Conservation (phyloP, 2,888 invertebrate genomes). For the Ophraella communa region DNA sequence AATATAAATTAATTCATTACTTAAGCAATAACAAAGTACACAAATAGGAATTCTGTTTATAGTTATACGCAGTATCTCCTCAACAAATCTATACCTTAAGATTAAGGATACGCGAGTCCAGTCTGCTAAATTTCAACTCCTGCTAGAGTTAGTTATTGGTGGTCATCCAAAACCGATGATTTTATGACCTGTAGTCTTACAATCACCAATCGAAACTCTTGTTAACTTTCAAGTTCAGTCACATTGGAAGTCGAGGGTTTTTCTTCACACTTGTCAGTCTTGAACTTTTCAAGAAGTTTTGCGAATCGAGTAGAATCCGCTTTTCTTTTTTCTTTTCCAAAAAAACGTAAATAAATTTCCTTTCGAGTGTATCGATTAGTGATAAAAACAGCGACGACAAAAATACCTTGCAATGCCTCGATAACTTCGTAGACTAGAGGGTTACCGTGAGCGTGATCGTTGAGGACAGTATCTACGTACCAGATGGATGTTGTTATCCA, state of each 20-base stretch:
- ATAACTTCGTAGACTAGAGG: constrained; percentile 42
- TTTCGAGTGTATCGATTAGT: constrained; percentile 42
- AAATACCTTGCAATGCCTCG: constrained; percentile 45
- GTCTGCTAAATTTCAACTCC: too few species aligned
- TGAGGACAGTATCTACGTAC: constrained; percentile 38
- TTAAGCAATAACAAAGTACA: too few species aligned
- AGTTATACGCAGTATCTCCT: too few species aligned
- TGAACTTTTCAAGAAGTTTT: constrained; percentile 8
- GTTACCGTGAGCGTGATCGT: constrained; percentile 21
- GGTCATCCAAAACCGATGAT: too few species aligned
- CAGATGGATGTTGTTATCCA: constrained; percentile 39
- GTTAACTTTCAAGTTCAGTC: background rate
- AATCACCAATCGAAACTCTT: background rate
- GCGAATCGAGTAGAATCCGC: constrained; percentile 1
- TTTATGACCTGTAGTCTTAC: background rate
- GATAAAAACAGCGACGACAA: constrained; percentile 42
- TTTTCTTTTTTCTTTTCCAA: constrained; percentile 19
- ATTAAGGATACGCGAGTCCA: too few species aligned
- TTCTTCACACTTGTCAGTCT: background rate
- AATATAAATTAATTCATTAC: too few species aligned
- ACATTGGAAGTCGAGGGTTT: background rate
- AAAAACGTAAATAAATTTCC: constrained; percentile 30
- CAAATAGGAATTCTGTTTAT: too few species aligned
- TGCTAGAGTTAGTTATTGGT: too few species aligned
- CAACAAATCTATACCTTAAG: too few species aligned